Evolutionary conservation across 2,888 invertebrate species (phyloP), one percentile per base, ranked within the genome.

Genomic region (Hedya salicella): DNA sequence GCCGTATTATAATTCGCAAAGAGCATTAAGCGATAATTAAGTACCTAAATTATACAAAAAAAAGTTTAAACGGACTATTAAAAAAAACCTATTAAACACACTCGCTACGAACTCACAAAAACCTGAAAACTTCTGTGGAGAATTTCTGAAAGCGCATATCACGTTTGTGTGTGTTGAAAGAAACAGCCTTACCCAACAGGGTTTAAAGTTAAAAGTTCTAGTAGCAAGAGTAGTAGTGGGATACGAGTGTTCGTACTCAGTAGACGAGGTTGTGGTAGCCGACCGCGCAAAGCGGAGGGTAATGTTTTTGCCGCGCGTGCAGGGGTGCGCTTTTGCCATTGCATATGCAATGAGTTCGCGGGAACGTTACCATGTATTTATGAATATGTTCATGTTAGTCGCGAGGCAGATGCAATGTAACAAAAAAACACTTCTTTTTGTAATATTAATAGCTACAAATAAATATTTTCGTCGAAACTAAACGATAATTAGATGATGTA

Each of bases 311-410:
- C n/a, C 50, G 30, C 40, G 49, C 40, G 32, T 56, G 57, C 50
- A 64, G 44, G 57, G 50, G 57, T 52, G 64, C 50, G 48, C 62
- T 59, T 64, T 57, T n/a, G 42, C 50, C 39, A 42, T 59, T 64
- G 57, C 64, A 59, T 64, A 64, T 57, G 57, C 64, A 59, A 64
- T 52, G 64, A 64, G 57, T 32, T 32, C 44, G 13, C 32, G 44
- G 32, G 57, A 57, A 57, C 42, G 46, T 21, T 13, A 8, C 14
- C n/a, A 57, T 32, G 32, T 46, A 46, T 53, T 56, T 53, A 62
- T 54, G 39, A 39, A 32, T 36, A 46, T 46, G 53, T 32, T 21
- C 17, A 36, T 14, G 36, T 14, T 42, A 30, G 56, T 3, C 42
- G n/a, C 4, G 48, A 48, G 36, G 36, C 25, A 8, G 9, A 36